Evolutionary conservation across 2,113 vertebrate species (phyloP), one percentile per base, ranked within the genome.

Genomic region (Thalassoma bifasciatum): DNA sequence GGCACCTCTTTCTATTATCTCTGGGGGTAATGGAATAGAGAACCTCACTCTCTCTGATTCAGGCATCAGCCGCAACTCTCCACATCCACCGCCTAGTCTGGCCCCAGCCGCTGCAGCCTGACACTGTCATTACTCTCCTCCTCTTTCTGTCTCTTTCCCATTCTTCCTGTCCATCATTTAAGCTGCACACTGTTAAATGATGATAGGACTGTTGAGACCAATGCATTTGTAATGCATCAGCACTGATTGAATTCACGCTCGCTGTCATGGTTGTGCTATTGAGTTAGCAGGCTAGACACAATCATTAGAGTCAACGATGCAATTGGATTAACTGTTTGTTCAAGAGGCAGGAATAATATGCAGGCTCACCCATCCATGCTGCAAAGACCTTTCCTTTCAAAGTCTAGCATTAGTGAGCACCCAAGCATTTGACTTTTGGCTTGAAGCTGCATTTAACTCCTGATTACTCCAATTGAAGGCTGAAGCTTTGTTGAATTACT

Each of bases 1-100:
- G 57, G 65, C 53, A 77, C 72, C 83, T 60, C 66, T 83, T 82
- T 88, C 88, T 78, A 86, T 93, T 89, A 88, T 91, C 83, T 91
- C 60, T 60, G 37, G 85, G 66, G 54, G 66, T 90, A 91, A 90
- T 89, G 81, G 84, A 81, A 88, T 73, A 60, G 85, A 86, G 85
- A 82, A 80, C 52, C 68, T 68, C 71, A 46, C 72, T 84, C 75
- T 81, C 74, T 88, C 70, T 85, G 84, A 88, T 70, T 60, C 83
- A 69, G 66, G 69, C 83, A 74, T 77, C 80, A 82, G 81, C 71
- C 79, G 22, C 78, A 75, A 26, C 44, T 67, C 74, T 66, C 72
- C 63, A 22, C 77, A 24, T 57, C 77, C 79, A 72, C 58, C 84
- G 64, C 67, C 61, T 19, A 38, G 60, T 59, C 62, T 49, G 75